Conservation (phyloP, 2,113 vertebrate species). For the Phalacrocorax brasilianus region DNA sequence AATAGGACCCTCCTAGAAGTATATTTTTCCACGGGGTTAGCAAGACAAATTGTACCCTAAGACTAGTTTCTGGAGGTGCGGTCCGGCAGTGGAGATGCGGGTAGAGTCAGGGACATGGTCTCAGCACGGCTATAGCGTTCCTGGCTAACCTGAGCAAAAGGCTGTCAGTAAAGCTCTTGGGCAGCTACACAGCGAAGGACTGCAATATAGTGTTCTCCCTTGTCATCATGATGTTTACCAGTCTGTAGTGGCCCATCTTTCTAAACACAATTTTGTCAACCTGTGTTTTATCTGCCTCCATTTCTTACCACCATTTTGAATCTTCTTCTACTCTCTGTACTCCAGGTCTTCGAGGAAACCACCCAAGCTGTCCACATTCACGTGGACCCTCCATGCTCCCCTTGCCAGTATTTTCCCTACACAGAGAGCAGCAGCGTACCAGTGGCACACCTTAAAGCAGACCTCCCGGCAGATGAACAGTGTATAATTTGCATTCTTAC, state of each 20-base stretch:
- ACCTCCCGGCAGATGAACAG: neutral
- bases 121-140: rapidly evolving
- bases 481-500: neutral
- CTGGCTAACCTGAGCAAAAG: neutral
- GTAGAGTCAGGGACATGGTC: neutral
- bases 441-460: neutral
- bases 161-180: neutral
- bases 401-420: neutral
- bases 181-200: neutral
- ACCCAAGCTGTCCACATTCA: neutral
- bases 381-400: neutral
- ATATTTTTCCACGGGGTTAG: neutral
- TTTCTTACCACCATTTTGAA: neutral
- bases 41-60: neutral
- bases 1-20: neutral
- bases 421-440: neutral
- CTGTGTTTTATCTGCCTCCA: neutral
- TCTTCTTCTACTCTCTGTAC: neutral
- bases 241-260: neutral
- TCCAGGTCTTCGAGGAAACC: neutral
- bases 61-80: neutral
- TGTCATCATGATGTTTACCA: neutral
- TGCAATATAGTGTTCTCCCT: neutral
- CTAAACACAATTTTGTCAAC: neutral
- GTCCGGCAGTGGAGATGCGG: neutral